These are phyloP conservation scores for Phaethon lepturus DNA, from an alignment of 2,113 vertebrate genomes.

Conservation along the genomic window DNA sequence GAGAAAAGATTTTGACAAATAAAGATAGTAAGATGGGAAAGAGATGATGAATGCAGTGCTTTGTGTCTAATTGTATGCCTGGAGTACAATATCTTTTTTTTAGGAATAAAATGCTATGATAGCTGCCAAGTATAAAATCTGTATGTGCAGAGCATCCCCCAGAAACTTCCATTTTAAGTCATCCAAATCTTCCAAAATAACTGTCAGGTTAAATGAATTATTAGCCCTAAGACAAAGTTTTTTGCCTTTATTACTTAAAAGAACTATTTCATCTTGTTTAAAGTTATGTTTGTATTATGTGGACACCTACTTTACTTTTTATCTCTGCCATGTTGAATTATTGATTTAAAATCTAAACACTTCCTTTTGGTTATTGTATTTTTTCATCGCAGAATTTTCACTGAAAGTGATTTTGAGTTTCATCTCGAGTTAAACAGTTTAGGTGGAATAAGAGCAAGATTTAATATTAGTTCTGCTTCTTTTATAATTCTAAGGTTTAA, in stretches of 20 bases:
- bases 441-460: not conserved
- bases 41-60: slow-evolving; percentile 25
- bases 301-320: not conserved
- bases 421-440: not conserved
- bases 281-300: not conserved
- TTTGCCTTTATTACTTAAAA: not conserved
- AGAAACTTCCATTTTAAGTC: not conserved
- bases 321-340: not conserved
- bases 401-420: not conserved
- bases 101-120: not conserved
- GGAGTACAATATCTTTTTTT: not conserved
- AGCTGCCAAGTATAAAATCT: slow-evolving; percentile 9
- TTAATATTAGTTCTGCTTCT: not conserved
- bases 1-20: slow-evolving; percentile 38
- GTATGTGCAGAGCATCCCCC: not conserved
- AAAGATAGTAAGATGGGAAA: not conserved
- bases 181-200: not conserved
- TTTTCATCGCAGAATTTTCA: not conserved
- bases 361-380: not conserved
- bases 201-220: slow-evolving; percentile 30
- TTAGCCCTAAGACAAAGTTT: slow-evolving; percentile 20
- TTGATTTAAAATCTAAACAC: not conserved
- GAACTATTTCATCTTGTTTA: not conserved
- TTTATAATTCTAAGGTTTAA: not conserved
- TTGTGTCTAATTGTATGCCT: slow-evolving; percentile 31